Base-by-base conservation (phyloP, 2,113 vertebrate genomes). In the Zapus hudsonius region DNA sequence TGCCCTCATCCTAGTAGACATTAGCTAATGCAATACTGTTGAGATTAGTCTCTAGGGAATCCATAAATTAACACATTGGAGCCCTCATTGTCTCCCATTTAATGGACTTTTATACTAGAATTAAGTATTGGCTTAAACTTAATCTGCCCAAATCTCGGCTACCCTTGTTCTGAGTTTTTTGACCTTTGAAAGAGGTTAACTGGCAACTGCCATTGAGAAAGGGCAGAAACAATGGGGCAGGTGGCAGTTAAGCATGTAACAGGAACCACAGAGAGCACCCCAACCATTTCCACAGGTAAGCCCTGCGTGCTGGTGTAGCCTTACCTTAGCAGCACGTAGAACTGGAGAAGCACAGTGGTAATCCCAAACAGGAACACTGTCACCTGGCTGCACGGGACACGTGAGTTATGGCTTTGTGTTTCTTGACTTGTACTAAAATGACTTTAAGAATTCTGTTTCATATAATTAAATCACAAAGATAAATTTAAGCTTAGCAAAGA, bases 321-420 rank as follows among this genome's bases (percentile, higher is more conserved):
- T 84, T 52, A 97, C 97, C 96, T 86, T 2, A 97, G 83, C 38
- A 98, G 95, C 7, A 97, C 57, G 0, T 91, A 97, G 38, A 97
- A 64, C 91, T 97, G 95, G 57, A 97, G 95, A 2, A 17, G 25
- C 52, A 96, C 83, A 3, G 63, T 2, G 10, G 64, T 5, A 4
- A 55, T 42, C n/a, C 92, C 97, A 20, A 75, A 23, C 36, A 94
- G 16, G 33, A 95, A 11, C 55, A 94, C 70, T 0, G 89, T 92
- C 78, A 89, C 92, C 55, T 92, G 93, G 70, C 97, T 97, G 72
- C 13, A 10, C 2, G 81, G 44, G 78, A 76, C 70, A 93, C 72
- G 44, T 6, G 25, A 80, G 38, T 85, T 42, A 89, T 15, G 55
- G 19, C 84, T 44, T 57, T 23, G 27, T 2, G 0, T 89, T 75